A percentile compares a stretch with the other conserved stretches of the same genome.
Conservation (phyloP, 2,797 vertebrate species). For the Silurus aristotelis region DNA sequence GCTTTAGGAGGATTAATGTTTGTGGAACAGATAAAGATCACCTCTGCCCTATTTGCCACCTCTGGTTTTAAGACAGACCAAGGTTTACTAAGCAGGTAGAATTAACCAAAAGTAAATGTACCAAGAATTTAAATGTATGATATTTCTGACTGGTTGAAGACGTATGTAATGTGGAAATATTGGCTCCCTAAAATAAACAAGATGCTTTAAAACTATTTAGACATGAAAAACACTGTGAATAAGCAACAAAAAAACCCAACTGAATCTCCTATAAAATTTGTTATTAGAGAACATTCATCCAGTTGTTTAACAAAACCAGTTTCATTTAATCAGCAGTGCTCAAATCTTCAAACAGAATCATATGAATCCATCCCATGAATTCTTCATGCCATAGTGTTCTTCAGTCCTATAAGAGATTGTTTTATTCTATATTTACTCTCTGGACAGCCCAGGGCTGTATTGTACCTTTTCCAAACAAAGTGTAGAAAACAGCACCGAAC, state of each 20-base stretch:
- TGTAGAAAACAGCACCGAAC: slow-evolving; percentile 88
- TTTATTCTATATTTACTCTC: slow-evolving; percentile 68
- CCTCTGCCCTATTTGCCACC: neutral
- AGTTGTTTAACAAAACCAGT: neutral
- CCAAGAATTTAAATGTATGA: neutral
- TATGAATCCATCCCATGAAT: slow-evolving; percentile 15
- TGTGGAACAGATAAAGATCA: neutral
- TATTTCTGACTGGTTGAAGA: neutral
- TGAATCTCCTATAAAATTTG: neutral
- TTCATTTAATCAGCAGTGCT: slow-evolving; percentile 13
- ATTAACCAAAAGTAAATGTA: neutral
- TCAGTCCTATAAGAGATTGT: slow-evolving; percentile 54
- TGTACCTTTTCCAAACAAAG: slow-evolving; percentile 82
- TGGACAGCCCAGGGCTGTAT: slow-evolving; percentile 90
- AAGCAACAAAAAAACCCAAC: neutral
- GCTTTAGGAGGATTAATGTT: neutral
- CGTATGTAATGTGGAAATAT: neutral
- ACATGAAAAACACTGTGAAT: neutral
- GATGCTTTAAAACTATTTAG: neutral
- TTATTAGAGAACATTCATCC: neutral
- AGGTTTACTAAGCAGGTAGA: neutral
- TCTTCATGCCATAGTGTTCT: neutral
- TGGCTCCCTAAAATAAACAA: neutral
- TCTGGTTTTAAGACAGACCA: neutral
- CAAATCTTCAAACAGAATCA: slow-evolving; percentile 2